phyloP scores from a whole-genome alignment of 2,888 invertebrate genomes.

The Geotrupes spiniger region DNA sequence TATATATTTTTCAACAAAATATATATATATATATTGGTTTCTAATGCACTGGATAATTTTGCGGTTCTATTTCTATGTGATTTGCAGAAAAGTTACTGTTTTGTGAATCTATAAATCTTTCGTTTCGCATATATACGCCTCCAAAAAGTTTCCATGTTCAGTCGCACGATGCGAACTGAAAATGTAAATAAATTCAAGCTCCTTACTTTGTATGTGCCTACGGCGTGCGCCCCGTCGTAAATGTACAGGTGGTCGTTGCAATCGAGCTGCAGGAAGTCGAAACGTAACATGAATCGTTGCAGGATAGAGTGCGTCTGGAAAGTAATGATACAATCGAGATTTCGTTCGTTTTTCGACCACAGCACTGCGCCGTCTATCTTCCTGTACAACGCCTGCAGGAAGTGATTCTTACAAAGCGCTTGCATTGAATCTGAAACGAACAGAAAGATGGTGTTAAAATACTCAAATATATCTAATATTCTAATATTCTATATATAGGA shows the following conservation, averaged over 20 bases:
- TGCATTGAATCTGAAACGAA: slow-evolving; percentile 79
- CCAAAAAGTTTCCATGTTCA: too few species aligned
- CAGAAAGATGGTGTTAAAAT: too few species aligned
- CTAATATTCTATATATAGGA: too few species aligned
- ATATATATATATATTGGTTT: too few species aligned
- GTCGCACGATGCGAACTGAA: too few species aligned
- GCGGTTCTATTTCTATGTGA: too few species aligned
- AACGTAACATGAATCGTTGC: slow-evolving; percentile 91
- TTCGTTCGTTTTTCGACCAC: slow-evolving; percentile 86
- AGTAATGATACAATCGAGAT: slow-evolving; percentile 88
- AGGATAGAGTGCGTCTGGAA: slow-evolving; percentile 93
- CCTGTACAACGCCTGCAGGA: slow-evolving; percentile 82
- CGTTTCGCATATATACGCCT: too few species aligned
- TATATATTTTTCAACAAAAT: too few species aligned
- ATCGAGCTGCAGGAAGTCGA: slow-evolving; percentile 87
- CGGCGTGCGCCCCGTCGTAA: slow-evolving; percentile 90
- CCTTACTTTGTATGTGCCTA: slow-evolving; percentile 80
- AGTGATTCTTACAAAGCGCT: slow-evolving; percentile 85
- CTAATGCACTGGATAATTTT: too few species aligned
- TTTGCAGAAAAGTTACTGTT: too few species aligned
- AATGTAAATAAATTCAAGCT: not conserved
- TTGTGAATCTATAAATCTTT: too few species aligned
- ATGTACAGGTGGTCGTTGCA: slow-evolving; percentile 92
- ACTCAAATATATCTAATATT: too few species aligned
- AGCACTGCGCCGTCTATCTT: slow-evolving; percentile 90